A percentile compares a stretch with the other conserved stretches of the same genome.
Evolutionary conservation across 2,113 vertebrate genomes (phyloP).

Genomic region (Colossoma macropomum): DNA sequence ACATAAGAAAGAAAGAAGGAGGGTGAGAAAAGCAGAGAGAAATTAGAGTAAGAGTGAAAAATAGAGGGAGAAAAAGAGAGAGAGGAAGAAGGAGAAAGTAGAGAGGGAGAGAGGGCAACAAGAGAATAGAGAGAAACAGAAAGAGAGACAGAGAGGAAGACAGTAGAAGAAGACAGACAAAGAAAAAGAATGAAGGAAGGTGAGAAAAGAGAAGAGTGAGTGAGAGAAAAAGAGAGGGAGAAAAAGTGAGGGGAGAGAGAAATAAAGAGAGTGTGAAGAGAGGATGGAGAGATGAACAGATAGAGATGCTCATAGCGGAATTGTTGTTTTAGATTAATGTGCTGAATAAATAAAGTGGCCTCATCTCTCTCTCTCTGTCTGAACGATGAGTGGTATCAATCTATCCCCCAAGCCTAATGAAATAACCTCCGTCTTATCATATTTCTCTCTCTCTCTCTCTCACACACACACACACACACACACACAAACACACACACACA

Average conservation of each 20-base stretch:
- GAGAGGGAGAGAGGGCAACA: constrained; percentile 1
- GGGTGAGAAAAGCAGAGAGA: constrained; percentile 40
- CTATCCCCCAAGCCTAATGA: constrained; percentile 65
- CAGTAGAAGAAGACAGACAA: neutral
- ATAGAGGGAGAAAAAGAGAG: too few species aligned
- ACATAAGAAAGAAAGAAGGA: too few species aligned
- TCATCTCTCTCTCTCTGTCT: constrained; percentile 51
- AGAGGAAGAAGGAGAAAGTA: too few species aligned
- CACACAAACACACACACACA: constrained; percentile 42
- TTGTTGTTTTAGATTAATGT: constrained; percentile 74
- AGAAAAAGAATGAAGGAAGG: neutral
- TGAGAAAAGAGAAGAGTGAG: neutral
- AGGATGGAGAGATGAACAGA: constrained; percentile 41
- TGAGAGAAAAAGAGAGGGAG: neutral
- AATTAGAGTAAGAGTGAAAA: too few species aligned
- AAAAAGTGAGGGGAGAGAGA: neutral
- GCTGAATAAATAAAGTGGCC: constrained; percentile 70
- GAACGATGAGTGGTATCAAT: constrained; percentile 73
- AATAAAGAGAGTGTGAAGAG: neutral
- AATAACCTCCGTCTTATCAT: constrained; percentile 67
- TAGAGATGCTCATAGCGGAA: constrained; percentile 67
- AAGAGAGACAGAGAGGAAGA: constrained; percentile 42
- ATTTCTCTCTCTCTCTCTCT: constrained; percentile 59
- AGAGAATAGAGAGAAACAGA: neutral
- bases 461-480: constrained; percentile 26